These are phyloP conservation scores for Drosophila imparisetae DNA, from an alignment of 2,888 invertebrate genomes.

Conservation along the genomic window DNA sequence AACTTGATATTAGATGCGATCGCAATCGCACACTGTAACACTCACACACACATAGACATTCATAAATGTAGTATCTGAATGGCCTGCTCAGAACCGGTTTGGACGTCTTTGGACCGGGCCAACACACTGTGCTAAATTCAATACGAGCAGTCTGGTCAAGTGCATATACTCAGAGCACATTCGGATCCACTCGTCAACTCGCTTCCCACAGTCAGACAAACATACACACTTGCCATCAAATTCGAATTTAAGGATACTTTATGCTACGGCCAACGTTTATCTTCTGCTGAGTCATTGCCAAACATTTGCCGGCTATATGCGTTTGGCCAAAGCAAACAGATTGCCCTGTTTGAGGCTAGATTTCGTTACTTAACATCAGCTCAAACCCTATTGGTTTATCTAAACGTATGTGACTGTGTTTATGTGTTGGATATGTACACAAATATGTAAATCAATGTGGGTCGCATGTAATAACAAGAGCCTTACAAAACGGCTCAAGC, in stretches of 20 bases:
- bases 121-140: constrained; percentile 48
- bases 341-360: constrained; percentile 30
- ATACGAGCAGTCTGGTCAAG: constrained; percentile 33
- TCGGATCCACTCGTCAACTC: constrained; percentile 12
- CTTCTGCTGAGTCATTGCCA: constrained; percentile 64
- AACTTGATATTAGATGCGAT: constrained; percentile 83
- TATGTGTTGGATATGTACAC: constrained; percentile 43
- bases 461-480: constrained; percentile 54
- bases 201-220: neutral
- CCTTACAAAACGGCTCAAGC: constrained; percentile 31
- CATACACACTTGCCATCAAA: constrained; percentile 36
- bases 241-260: constrained; percentile 68
- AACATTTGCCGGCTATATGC: constrained; percentile 72
- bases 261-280: constrained; percentile 27
- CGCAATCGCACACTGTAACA: constrained; percentile 22
- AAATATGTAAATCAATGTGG: constrained; percentile 74
- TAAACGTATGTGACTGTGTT: constrained; percentile 1
- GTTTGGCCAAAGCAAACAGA: constrained; percentile 68
- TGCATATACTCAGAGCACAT: constrained; percentile 28
- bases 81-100: constrained; percentile 62
- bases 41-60: constrained; percentile 12
- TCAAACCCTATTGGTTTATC: constrained; percentile 12
- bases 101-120: constrained; percentile 26
- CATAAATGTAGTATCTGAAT: constrained; percentile 30
- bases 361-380: constrained; percentile 37